Evolutionary conservation across 2,888 invertebrate genomes (phyloP).

Genomic region (Alloplasta piceator): DNA sequence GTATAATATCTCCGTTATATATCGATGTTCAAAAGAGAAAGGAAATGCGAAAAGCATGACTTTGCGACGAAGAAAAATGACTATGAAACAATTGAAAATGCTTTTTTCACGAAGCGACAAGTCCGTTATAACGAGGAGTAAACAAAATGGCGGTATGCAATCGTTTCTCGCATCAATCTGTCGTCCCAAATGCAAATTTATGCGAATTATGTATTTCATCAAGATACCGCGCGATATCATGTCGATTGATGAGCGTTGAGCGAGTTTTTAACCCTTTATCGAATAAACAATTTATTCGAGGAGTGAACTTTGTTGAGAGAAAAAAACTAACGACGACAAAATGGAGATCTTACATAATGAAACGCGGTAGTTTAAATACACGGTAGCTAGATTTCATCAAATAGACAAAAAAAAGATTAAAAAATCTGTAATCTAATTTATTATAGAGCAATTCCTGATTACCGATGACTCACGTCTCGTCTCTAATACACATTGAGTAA

Average conservation of each 20-base stretch:
- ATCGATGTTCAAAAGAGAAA: neutral
- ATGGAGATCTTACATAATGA: neutral
- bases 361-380: conserved; percentile 48
- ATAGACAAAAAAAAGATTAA: conserved; percentile 42
- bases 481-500: conserved; percentile 52
- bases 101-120: too few species aligned
- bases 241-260: neutral
- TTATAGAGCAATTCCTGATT: conserved; percentile 59
- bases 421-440: conserved; percentile 57
- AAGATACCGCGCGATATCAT: neutral
- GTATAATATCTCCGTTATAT: neutral
- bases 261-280: neutral
- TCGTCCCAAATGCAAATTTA: neutral
- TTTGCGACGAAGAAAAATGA: neutral
- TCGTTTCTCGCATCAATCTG: neutral
- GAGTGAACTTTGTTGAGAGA: conserved; percentile 12
- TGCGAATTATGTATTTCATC: neutral
- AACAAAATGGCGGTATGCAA: neutral
- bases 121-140: too few species aligned
- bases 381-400: conserved; percentile 57
- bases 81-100: too few species aligned
- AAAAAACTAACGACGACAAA: conserved; percentile 29
- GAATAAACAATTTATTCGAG: neutral
- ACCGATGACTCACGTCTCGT: conserved; percentile 45
- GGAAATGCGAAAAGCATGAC: neutral